Evolutionary conservation across 1,140 invertebrate species (phyloP).

Genomic region (Gryon sp.): DNA sequence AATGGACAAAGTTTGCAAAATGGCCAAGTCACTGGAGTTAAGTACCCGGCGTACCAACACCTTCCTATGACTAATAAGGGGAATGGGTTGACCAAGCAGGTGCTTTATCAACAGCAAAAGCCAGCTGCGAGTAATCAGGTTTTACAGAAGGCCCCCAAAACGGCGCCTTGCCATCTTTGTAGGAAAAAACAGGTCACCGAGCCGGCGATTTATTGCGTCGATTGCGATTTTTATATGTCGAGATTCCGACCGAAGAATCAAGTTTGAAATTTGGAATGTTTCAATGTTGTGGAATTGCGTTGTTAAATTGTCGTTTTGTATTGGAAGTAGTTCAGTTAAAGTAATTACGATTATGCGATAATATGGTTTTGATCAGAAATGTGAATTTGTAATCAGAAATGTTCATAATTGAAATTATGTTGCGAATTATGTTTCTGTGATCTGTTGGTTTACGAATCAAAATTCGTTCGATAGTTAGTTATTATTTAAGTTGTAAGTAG

Average conservation of each 20-base stretch:
- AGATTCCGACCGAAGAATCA: conserved; percentile 85
- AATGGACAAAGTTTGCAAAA: conserved; percentile 76
- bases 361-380: too few species aligned
- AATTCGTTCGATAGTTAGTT: too few species aligned
- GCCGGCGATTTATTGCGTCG: conserved; percentile 89
- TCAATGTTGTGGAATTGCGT: too few species aligned
- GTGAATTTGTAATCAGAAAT: too few species aligned
- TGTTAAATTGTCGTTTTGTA: too few species aligned
- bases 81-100: conserved; percentile 82
- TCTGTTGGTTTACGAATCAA: too few species aligned
- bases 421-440: conserved; percentile 20
- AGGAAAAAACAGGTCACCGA: conserved; percentile 88
- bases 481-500: too few species aligned
- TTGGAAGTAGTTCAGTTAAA: too few species aligned
- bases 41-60: conserved; percentile 82
- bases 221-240: conserved; percentile 95
- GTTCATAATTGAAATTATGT: conserved; percentile 3
- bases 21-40: conserved; percentile 75
- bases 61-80: conserved; percentile 80
- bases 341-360: too few species aligned
- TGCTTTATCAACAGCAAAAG: conserved; percentile 84
- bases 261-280: conserved; percentile 27
- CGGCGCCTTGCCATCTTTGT: conserved; percentile 88
- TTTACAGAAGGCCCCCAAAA: conserved; percentile 74
- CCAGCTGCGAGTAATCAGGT: conserved; percentile 78